Conservation (phyloP, 1,140 invertebrate genomes). For the Radopholus similis region DNA sequence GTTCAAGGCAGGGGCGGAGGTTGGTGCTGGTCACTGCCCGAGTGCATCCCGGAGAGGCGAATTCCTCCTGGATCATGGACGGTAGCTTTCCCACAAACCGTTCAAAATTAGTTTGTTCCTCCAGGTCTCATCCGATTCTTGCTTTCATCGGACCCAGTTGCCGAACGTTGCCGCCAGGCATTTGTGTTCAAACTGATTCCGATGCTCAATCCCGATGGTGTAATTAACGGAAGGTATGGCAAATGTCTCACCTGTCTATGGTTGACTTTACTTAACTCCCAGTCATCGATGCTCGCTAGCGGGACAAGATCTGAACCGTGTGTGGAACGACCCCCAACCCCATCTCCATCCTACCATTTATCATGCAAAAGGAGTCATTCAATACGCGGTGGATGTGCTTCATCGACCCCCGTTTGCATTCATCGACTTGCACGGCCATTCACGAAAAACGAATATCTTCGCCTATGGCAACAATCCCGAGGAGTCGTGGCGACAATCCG, state of each 20-base stretch:
- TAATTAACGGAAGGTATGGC: slow-evolving; percentile 70
- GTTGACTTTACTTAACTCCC: not conserved
- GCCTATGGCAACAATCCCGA: slow-evolving; percentile 76
- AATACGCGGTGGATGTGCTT: slow-evolving; percentile 52
- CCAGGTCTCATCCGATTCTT: slow-evolving; percentile 28
- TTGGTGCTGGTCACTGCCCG: slow-evolving; percentile 71
- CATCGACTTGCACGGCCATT: slow-evolving; percentile 86
- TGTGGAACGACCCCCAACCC: slow-evolving; percentile 78
- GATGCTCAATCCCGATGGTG: slow-evolving; percentile 87
- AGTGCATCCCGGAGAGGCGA: slow-evolving; percentile 83
- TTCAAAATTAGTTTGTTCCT: slow-evolving; percentile 4
- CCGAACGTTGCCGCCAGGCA: slow-evolving; percentile 36
- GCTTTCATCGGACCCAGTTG: slow-evolving; percentile 15
- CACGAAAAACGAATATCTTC: slow-evolving; percentile 80
- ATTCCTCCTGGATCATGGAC: slow-evolving; percentile 83
- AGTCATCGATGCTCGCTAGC: slow-evolving; percentile 79
- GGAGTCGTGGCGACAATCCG: slow-evolving; percentile 62
- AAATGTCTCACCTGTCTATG: not conserved
- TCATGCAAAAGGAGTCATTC: slow-evolving; percentile 74
- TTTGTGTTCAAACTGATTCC: slow-evolving; percentile 85
- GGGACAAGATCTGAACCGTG: slow-evolving; percentile 71
- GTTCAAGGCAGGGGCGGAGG: slow-evolving; percentile 34
- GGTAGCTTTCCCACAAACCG: slow-evolving; percentile 65
- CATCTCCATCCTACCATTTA: slow-evolving; percentile 81
- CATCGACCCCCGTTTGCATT: slow-evolving; percentile 72